Evolutionary conservation across 2,113 vertebrate genomes (phyloP), one percentile per base, ranked within the genome.

Genomic region (Brachypteracias leptosomus): DNA sequence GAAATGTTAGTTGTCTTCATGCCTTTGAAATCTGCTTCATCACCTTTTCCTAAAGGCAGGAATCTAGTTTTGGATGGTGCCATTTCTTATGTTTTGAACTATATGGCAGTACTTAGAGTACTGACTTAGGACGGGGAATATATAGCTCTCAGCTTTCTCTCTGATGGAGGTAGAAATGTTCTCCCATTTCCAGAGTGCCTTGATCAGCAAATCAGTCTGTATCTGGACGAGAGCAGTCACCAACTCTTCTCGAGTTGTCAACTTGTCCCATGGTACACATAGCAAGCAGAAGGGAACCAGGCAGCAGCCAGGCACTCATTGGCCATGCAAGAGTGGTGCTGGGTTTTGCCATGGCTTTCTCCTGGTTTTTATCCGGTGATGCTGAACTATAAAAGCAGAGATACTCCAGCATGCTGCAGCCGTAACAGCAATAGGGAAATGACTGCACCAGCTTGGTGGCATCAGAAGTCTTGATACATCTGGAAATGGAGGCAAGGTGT

Each of bases 161-260:
- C 29, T 16, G 5, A 14, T 29, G 8, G 18, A 87, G 24, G 42
- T 28, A 58, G 42, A 59, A 85, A 59, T 17, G 5, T 88, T 83
- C 38, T 79, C 33, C 58, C 9, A 18, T 85, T 88, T 82, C 35
- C 47, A 49, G 52, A 33, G 22, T 52, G 40, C 18, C 14, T 22
- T 18, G 13, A 62, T 55, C 46, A 68, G 24, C 38, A 72, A 47
- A 66, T 11, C 35, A 38, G 11, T 10, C 40, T 68, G 28, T 72
- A 28, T 38, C 33, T 52, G 35, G 9, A 24, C 0, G 0, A 44
- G 9, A 76, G 24, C 36, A 70, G 28, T 31, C 7, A 1, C 26
- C 49, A 86, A 0, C 18, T 70, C 21, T 47, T 82, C 42, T 84
- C 51, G 70, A 44, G n/a, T 36, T 89, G 38, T 33, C 11, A 58